Evolutionary conservation across 2,113 vertebrate species (phyloP), one percentile per base, ranked within the genome.

Genomic region (Psophia crepitans): DNA sequence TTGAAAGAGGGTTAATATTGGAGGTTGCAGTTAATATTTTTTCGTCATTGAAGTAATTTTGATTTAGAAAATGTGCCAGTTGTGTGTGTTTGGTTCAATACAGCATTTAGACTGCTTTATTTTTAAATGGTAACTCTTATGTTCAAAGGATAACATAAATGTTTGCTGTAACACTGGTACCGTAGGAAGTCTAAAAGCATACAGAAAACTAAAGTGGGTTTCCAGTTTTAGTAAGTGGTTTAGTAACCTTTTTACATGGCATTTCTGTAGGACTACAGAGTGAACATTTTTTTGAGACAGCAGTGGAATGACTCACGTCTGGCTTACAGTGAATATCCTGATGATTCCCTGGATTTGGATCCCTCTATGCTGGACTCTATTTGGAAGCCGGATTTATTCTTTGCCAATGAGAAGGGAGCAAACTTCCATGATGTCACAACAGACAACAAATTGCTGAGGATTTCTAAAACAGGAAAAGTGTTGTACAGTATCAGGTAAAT

Each of bases 291-390:
- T 98, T 98, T 99, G 98, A 98, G 99, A 91, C 99, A 99, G 98
- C 99, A 99, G 93, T 99, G 99, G 99, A 99, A 99, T 23, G 99
- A 99, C 94, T 99, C 99, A n/a, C 99, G 99, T 37, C 98, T 99
- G 96, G 99, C 99, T 54, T 99, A 99, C 88, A 99, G 99, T 1
- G 99, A 99, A 97, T 99, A 99, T 89, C 99, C 99, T 0, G 99
- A 99, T 93, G 99, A 99, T 87, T 99, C 99, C 37, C 97, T 99
- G 92, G 99, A 99, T 97, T 98, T 99, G 98, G 99, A 99, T 97
- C 99, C 99, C 21, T 99, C 99, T 85, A 99, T 99, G 99, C 74
- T 99, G 97, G 99, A 99, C 97, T 99, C 99, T 93, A 99, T 99
- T 97, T 99, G 99, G 99, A 99, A 99, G 95, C 99, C 99, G 1